These are phyloP conservation scores for Burhinus bistriatus DNA, from an alignment of 2,113 vertebrate species.

Conservation along the genomic window DNA sequence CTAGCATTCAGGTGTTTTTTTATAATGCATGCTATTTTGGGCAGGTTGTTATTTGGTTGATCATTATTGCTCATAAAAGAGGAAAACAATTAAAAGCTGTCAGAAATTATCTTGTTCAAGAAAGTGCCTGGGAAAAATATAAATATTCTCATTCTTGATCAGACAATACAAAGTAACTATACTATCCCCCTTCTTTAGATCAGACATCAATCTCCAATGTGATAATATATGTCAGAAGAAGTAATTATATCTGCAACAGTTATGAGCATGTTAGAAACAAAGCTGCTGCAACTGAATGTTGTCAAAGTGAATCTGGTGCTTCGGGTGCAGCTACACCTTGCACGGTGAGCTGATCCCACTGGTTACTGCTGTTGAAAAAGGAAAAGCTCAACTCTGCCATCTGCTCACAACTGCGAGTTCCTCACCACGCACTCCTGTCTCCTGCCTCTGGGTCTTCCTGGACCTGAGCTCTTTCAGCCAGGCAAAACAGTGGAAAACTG, in stretches of 20 bases:
- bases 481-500: neutral
- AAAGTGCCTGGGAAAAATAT: neutral
- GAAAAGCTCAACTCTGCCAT: neutral
- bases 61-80: neutral
- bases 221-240: conserved; percentile 48
- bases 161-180: conserved; percentile 28
- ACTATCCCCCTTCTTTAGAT: conserved; percentile 15
- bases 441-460: neutral
- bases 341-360: neutral
- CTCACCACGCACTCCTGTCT: neutral
- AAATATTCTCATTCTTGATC: neutral
- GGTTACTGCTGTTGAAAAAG: neutral
- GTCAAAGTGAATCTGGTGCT: conserved; percentile 48
- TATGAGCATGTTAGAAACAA: conserved; percentile 63
- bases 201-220: conserved; percentile 14
- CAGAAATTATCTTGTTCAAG: neutral
- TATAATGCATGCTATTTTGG: neutral
- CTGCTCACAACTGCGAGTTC: neutral
- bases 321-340: neutral
- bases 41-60: neutral
- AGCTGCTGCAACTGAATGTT: conserved; percentile 6
- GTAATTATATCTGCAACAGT: conserved; percentile 67
- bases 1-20: neutral
- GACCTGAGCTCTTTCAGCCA: neutral
- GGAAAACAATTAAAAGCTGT: neutral